phyloP scores from a whole-genome alignment of 2,113 vertebrate genomes.

The Myiagra hebetior region DNA sequence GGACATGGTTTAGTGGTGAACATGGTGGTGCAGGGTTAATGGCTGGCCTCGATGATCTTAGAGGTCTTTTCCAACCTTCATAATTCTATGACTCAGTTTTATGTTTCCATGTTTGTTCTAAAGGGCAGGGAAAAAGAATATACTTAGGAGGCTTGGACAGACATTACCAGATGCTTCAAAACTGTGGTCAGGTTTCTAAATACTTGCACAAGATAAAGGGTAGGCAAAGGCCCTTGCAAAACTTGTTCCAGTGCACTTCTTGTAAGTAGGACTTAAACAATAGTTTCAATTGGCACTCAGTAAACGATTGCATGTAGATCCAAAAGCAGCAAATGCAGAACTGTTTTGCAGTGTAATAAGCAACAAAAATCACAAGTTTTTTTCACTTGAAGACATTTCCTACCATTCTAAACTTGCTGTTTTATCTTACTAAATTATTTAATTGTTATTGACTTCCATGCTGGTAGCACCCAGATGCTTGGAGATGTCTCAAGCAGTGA shows the following conservation, averaged over 20 bases:
- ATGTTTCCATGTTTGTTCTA: not conserved
- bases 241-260: not conserved
- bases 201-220: not conserved
- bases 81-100: not conserved
- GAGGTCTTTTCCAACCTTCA: not conserved
- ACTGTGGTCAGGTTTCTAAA: not conserved
- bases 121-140: not conserved
- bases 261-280: not conserved
- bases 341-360: not conserved
- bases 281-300: not conserved
- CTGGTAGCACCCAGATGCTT: not conserved
- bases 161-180: not conserved
- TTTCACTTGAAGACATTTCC: not conserved
- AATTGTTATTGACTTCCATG: not conserved
- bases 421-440: not conserved
- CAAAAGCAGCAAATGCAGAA: not conserved
- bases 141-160: not conserved
- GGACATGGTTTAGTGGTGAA: not conserved
- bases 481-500: not conserved
- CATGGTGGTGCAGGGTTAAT: not conserved
- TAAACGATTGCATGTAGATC: not conserved
- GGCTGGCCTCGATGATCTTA: not conserved
- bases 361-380: rapidly evolving
- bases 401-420: not conserved
- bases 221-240: not conserved